Evolutionary conservation across 2,113 vertebrate genomes (phyloP), one percentile per base, ranked within the genome.

Genomic region (Cinclus mexicanus): DNA sequence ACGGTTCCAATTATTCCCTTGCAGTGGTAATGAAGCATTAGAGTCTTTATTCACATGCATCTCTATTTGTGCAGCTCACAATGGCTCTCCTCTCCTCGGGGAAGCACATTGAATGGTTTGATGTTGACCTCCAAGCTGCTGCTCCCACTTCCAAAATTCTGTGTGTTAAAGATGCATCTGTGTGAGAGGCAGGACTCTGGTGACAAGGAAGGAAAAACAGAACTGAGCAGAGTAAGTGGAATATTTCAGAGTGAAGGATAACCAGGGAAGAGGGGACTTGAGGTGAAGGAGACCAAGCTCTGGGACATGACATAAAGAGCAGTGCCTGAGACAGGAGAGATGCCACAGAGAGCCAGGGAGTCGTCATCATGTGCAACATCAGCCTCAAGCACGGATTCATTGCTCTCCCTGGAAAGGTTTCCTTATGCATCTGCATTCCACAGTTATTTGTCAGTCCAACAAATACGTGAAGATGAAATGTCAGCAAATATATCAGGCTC

Each of bases 1-100:
- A 93, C 57, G 96, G 89, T 5, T 74, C 60, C 75, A 91, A 64
- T 97, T 96, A 94, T 79, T 94, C 70, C 84, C 76, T 90, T 94
- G 91, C 42, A 81, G 59, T 77, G 82, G 84, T 95, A 97, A 96
- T 77, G 90, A 97, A 94, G 72, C 82, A 68, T 69, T 65, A 44
- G 81, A 9, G 14, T 65, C 77, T 94, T 90, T 90, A 85, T 94
- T 92, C n/a, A 1, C 90, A 93, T 81, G 81, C 72, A 72, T 83
- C 70, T 70, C 23, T 81, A 8, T 84, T 69, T 85, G 70, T 64
- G 81, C 69, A 90, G 49, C 65, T 70, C 95, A 55, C 84, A 89
- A 7, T 83, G 67, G 17, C 74, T 93, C 55, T 96, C 93, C 89
- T 92, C 63, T 96, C 93, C 89, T 92, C 63, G 14, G 24, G 77